Conservation (phyloP, 2,888 invertebrate species). For the Hirtodrosophila cameraria region DNA sequence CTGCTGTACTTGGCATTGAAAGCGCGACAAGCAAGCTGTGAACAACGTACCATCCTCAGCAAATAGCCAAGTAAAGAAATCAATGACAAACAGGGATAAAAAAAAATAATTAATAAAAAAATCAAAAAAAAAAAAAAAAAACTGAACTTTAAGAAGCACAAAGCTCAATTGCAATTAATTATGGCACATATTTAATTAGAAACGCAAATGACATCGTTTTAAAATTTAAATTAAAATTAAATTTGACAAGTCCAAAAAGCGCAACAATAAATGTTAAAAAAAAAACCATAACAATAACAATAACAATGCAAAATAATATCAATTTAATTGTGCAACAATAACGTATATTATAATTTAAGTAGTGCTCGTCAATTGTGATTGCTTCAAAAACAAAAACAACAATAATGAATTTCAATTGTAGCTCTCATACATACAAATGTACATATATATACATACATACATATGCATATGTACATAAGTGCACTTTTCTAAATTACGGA, state of each 20-base stretch:
- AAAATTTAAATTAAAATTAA: slow-evolving; percentile 6
- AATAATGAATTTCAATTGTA: slow-evolving; percentile 28
- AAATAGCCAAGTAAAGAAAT: slow-evolving; percentile 14
- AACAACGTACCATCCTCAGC: slow-evolving; percentile 66
- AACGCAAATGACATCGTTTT: slow-evolving; percentile 56
- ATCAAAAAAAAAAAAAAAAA: neutral
- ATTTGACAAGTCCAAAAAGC: slow-evolving; percentile 21
- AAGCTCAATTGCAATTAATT: slow-evolving; percentile 25
- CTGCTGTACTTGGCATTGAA: slow-evolving; percentile 79
- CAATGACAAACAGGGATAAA: slow-evolving; percentile 30
- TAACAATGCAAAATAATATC: slow-evolving; percentile 41
- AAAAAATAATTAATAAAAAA: neutral
- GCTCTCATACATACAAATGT: slow-evolving; percentile 1
- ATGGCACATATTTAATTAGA: slow-evolving; percentile 28
- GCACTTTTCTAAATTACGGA: slow-evolving; percentile 15
- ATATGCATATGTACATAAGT: slow-evolving; percentile 7
- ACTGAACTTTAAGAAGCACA: slow-evolving; percentile 4
- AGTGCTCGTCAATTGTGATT: slow-evolving; percentile 37
- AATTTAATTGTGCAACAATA: slow-evolving; percentile 53
- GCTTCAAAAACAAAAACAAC: slow-evolving; percentile 15
- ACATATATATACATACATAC: neutral
- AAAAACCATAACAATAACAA: too few species aligned
- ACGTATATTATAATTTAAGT: slow-evolving; percentile 18
- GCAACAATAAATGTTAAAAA: slow-evolving; percentile 18
- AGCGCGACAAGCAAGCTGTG: slow-evolving; percentile 75